These are phyloP conservation scores for Rhineura floridana DNA, from an alignment of 2,113 vertebrate species.

Conservation along the genomic window DNA sequence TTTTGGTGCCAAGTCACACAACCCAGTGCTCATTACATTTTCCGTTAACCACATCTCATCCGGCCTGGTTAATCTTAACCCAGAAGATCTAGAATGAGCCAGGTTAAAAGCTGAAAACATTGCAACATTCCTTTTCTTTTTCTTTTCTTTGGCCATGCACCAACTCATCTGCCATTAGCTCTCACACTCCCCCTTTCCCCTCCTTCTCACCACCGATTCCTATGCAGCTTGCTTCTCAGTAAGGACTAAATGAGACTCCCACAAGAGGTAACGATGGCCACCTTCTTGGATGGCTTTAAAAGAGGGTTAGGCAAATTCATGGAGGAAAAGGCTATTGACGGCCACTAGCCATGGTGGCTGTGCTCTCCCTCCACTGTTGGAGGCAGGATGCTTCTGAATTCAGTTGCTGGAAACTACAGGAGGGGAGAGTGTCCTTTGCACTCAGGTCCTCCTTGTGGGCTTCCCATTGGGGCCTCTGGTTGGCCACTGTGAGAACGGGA, in stretches of 20 bases:
- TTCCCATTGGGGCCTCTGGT: no score
- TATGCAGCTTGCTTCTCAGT: not conserved
- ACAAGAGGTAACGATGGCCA: no score
- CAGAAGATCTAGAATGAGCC: not conserved
- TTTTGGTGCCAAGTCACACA: not conserved
- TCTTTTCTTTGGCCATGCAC: not conserved
- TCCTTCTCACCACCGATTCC: not conserved
- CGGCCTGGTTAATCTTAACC: not conserved
- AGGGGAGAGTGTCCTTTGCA: no score
- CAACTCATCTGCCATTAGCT: not conserved
- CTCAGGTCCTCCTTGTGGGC: not conserved
- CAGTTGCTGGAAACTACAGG: no score
- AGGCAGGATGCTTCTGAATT: no score
- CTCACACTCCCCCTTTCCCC: not conserved
- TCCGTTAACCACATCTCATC: conserved; percentile 6
- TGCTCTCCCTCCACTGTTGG: no score
- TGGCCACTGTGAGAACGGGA: not conserved
- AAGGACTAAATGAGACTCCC: not conserved
- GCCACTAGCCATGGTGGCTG: no score
- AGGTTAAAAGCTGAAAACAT: not conserved
- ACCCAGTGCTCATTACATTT: accelerated
- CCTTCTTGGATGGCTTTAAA: no score
- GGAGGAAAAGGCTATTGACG: no score
- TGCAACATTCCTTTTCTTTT: no score
- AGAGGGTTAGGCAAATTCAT: no score